Conservation (phyloP, 2,888 invertebrate genomes). For the Drosophila buzzatii region DNA sequence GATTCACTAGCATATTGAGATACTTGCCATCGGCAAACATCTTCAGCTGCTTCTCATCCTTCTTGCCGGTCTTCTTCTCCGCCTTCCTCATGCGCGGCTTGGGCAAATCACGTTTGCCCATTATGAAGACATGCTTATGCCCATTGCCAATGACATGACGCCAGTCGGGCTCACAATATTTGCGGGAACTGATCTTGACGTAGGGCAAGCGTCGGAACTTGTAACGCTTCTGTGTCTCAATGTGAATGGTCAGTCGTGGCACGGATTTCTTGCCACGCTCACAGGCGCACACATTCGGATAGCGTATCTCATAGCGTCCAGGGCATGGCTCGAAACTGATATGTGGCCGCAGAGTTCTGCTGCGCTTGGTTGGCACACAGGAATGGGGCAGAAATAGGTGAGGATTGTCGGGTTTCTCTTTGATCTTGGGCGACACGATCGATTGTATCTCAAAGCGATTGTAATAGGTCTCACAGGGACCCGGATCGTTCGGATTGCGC, state of each 20-base stretch:
- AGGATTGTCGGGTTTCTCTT: slow-evolving; percentile 31
- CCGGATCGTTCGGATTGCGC: slow-evolving; percentile 73
- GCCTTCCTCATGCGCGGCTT: slow-evolving; percentile 21
- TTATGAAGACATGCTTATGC: slow-evolving; percentile 65
- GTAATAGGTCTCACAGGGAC: slow-evolving; percentile 66
- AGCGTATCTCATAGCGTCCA: slow-evolving; percentile 78
- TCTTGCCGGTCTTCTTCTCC: slow-evolving; percentile 43
- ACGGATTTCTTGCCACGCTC: slow-evolving; percentile 41
- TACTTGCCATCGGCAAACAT: slow-evolving; percentile 78
- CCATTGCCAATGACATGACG: slow-evolving; percentile 78
- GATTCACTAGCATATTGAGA: slow-evolving; percentile 74
- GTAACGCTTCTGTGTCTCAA: slow-evolving; percentile 75
- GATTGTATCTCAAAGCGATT: slow-evolving; percentile 16
- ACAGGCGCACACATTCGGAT: slow-evolving; percentile 64
- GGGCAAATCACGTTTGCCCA: slow-evolving; percentile 46
- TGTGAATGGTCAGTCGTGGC: slow-evolving; percentile 62
- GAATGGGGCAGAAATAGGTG: slow-evolving; percentile 64
- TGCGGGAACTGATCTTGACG: slow-evolving; percentile 43
- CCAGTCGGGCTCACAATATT: slow-evolving; percentile 67
- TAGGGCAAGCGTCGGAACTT: slow-evolving; percentile 77
- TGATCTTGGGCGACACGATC: slow-evolving; percentile 22
- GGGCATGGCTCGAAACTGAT: slow-evolving; percentile 75
- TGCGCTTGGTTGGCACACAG: slow-evolving; percentile 64
- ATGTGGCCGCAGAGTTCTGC: slow-evolving; percentile 24
- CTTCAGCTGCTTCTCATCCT: slow-evolving; percentile 54